Evolutionary conservation across 2,797 vertebrate genomes (phyloP), one percentile per base, ranked within the genome.

Genomic region (Tympanoctomys barrerae): DNA sequence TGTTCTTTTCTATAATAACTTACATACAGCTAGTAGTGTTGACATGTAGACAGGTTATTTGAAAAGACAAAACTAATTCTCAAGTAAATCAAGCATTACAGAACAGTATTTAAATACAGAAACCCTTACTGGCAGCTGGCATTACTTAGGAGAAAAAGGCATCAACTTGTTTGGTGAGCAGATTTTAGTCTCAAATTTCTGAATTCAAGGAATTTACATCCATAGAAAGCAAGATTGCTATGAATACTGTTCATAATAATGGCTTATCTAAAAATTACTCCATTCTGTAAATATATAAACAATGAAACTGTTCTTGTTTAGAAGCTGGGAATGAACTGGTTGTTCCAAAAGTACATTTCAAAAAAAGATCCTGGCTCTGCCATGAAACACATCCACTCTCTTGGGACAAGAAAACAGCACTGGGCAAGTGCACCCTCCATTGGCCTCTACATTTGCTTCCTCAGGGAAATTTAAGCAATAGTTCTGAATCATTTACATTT

Each of bases 401-500:
- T 66, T 4, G 11, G 78, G 87, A 94, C 33, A 54, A 93, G 79
- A 49, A 75, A 87, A 84, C 33, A 89, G 91, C 94, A 11, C 13
- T 66, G 88, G 81, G 52, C 90, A 85, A 95, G 28, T 5, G 8
- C 22, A n/a, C 68, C 90, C 81, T 93, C 31, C 16, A 70, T 85
- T 79, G 77, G 71, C 71, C 52, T 94, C 87, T 68, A 31, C 36
- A 61, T 87, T 95, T 68, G 61, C 49, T 57, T 94, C 79, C 86
- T 75, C 70, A 85, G 84, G n/a, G 70, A 94, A 96, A 91, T 94
- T 94, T 79, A 88, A 83, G 61, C 59, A 66, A 87, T 13, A 33
- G 52, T 93, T 96, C 91, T 94, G 85, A 95, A 83, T 90, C 87
- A 96, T 96, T 96, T 85, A 79, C 88, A 93, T 91, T 96, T 94